A percentile compares a stretch with the other conserved stretches of the same genome.
Conservation (phyloP, 2,888 invertebrate species). For the Diaperis boleti region DNA sequence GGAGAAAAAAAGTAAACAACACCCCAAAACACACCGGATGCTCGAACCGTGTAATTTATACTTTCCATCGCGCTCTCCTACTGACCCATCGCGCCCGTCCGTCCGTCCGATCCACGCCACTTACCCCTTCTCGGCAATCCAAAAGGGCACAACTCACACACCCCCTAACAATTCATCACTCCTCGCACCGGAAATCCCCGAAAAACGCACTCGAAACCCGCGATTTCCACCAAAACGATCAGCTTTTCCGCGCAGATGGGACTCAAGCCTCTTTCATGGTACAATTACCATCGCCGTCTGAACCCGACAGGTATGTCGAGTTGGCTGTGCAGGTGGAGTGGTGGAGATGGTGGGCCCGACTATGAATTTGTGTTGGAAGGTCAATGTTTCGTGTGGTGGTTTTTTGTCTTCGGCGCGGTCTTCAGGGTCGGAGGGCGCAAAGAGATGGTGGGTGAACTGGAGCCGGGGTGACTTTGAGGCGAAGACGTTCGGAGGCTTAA, state of each 20-base stretch:
- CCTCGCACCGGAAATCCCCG: background rate
- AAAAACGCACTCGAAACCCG: background rate
- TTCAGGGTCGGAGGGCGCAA: too few relatives aligned
- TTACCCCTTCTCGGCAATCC: conserved; percentile 13
- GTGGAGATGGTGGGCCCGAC: conserved; percentile 11
- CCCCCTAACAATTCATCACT: conserved; percentile 14
- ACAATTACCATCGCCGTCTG: conserved; percentile 43
- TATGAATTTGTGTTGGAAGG: conserved; percentile 36
- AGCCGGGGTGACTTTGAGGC: too few relatives aligned
- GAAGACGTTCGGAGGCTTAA: too few relatives aligned
- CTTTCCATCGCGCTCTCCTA: background rate
- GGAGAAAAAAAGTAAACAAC: too few relatives aligned
- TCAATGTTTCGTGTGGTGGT: conserved; percentile 20
- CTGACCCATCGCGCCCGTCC: background rate
- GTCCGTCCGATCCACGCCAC: background rate
- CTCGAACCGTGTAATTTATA: background rate
- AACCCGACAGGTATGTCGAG: conserved; percentile 44
- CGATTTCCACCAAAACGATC: conserved; percentile 12
- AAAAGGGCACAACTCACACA: background rate
- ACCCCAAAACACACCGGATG: too few relatives aligned
- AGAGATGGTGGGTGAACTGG: too few relatives aligned
- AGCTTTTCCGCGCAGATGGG: conserved; percentile 23
- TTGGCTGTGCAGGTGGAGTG: conserved; percentile 42
- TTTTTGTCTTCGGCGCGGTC: too few relatives aligned
- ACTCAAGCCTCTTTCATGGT: conserved; percentile 30